Conservation (phyloP, 2,888 invertebrate genomes). For the Nephrocerus scutellatus region DNA sequence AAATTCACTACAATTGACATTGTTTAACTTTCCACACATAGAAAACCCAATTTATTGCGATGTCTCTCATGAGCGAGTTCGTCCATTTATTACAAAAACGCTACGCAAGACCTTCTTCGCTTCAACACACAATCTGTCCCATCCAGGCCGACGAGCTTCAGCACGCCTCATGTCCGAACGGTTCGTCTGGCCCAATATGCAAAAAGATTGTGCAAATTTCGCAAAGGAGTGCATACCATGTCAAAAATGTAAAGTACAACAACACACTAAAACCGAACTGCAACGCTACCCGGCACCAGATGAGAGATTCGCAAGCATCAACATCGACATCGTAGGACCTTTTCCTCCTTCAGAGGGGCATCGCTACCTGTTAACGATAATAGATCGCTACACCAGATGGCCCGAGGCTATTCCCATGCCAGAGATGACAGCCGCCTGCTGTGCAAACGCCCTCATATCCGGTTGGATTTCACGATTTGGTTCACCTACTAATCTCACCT, state of each 20-base stretch:
- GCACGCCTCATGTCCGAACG: conserved; percentile 7
- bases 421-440: conserved; percentile 1
- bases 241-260: not conserved
- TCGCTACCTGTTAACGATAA: conserved; percentile 1
- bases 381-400: conserved; percentile 4
- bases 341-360: conserved; percentile 1
- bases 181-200: conserved; percentile 8
- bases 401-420: conserved; percentile 5
- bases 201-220: not conserved
- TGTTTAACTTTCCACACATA: conserved; percentile 4
- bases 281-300: not conserved
- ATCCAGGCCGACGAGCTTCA: conserved; percentile 4
- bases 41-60: conserved; percentile 5
- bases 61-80: conserved; percentile 7
- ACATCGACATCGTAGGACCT: conserved; percentile 9
- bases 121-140: conserved; percentile 4
- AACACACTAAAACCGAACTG: not conserved
- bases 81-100: conserved; percentile 7
- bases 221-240: not conserved
- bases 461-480: conserved; percentile 6
- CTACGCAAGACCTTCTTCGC: conserved; percentile 9
- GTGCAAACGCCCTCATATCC: conserved; percentile 1
- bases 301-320: not conserved
- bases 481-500: not conserved
- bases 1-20: conserved; percentile 3